phyloP scores from a whole-genome alignment of 2,888 invertebrate genomes.

The Zelleria hepariella region DNA sequence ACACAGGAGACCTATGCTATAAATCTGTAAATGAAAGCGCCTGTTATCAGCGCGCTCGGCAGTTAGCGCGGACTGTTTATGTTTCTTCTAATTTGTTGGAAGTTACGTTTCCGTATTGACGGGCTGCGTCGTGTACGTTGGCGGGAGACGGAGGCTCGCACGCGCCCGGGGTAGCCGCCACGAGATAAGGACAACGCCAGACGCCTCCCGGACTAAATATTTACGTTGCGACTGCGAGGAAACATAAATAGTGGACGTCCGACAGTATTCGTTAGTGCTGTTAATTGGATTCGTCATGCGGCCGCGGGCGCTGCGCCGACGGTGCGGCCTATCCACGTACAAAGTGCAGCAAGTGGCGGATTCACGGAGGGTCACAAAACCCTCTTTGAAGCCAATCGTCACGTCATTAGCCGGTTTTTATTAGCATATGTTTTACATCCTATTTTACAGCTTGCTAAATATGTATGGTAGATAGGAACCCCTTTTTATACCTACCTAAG shows the following conservation, averaged over 20 bases:
- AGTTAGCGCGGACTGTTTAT: conserved; percentile 1
- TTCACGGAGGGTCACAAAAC: too few relatives aligned
- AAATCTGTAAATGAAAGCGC: not conserved
- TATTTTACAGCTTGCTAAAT: too few relatives aligned
- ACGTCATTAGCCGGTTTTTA: too few relatives aligned
- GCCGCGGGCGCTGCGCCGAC: conserved; percentile 27
- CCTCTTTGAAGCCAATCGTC: too few relatives aligned
- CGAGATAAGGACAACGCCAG: conserved; percentile 57
- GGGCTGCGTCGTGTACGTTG: conserved; percentile 44
- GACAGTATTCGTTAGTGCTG: conserved; percentile 58
- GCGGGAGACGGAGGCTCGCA: conserved; percentile 19
- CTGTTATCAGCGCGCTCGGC: conserved; percentile 16
- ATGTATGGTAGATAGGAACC: too few relatives aligned
- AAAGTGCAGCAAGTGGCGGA: too few relatives aligned
- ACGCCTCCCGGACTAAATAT: conserved; percentile 61
- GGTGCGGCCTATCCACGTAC: conserved; percentile 4
- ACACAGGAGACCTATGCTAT: not conserved
- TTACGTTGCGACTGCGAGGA: conserved; percentile 61
- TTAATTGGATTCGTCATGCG: conserved; percentile 63
- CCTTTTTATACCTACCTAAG: too few relatives aligned
- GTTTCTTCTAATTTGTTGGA: conserved; percentile 21
- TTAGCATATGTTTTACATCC: too few relatives aligned
- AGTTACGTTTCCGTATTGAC: conserved; percentile 54
- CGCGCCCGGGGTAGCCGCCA: conserved; percentile 34
- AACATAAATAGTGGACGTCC: conserved; percentile 61